phyloP scores from a whole-genome alignment of 2,797 vertebrate species.

The Cossypha caffra region DNA sequence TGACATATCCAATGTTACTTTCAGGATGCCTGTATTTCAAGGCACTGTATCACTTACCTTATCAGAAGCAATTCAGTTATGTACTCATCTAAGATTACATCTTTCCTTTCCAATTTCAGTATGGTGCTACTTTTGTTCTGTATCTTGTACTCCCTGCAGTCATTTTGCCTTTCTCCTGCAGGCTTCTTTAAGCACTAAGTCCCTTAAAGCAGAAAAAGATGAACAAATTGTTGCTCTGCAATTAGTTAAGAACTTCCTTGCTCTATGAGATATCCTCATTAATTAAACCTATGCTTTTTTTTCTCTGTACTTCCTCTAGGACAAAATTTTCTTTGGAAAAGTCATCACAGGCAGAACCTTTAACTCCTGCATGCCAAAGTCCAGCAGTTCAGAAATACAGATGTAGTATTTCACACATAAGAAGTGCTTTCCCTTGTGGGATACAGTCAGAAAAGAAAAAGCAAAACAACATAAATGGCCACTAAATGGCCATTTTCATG shows the following conservation, averaged over 20 bases:
- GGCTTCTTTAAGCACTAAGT: background rate
- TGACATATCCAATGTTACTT: background rate
- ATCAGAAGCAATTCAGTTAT: background rate
- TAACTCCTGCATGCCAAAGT: background rate
- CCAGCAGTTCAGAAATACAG: background rate
- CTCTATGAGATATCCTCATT: background rate
- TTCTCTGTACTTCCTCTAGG: background rate
- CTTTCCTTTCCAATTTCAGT: background rate
- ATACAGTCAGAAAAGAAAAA: background rate
- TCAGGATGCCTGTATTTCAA: background rate
- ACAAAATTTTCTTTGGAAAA: background rate
- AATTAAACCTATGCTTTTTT: background rate
- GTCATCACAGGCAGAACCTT: background rate
- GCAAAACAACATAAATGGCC: background rate
- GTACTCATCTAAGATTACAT: background rate
- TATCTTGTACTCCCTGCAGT: background rate
- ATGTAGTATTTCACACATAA: background rate
- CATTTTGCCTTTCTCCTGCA: background rate
- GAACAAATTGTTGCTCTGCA: background rate
- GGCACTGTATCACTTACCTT: background rate
- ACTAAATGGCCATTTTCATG: background rate
- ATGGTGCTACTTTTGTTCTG: background rate
- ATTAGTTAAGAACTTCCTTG: background rate
- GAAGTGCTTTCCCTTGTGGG: background rate
- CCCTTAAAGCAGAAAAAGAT: background rate